phyloP scores from a whole-genome alignment of 2,113 vertebrate species.

The cattle (Bos taurus) region DNA sequence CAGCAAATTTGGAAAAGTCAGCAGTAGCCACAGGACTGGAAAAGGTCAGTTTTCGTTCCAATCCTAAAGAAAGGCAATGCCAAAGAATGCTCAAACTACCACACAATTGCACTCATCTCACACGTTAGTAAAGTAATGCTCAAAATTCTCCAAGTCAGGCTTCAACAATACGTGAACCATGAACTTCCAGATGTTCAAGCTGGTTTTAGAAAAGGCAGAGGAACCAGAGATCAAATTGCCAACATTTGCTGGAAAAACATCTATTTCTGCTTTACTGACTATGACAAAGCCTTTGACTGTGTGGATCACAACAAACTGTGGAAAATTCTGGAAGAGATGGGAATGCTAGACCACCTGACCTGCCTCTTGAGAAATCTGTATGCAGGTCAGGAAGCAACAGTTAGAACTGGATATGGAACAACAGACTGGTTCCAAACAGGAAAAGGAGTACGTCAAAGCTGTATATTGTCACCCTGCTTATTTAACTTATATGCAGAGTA shows the following conservation, averaged over 20 bases:
- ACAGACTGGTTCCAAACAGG: not conserved
- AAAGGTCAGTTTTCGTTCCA: not conserved
- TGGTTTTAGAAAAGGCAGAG: not conserved
- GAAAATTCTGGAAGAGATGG: not conserved
- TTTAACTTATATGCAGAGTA: not conserved
- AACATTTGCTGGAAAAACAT: not conserved
- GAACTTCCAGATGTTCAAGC: not conserved
- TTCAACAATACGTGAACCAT: not conserved
- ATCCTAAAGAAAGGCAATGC: not conserved
- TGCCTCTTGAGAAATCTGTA: not conserved
- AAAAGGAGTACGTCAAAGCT: not conserved
- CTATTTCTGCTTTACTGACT: not conserved
- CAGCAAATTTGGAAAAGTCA: not conserved
- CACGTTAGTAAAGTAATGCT: not conserved
- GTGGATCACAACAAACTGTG: not conserved
- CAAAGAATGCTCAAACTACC: not conserved
- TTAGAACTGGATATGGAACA: not conserved
- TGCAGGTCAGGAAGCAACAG: not conserved
- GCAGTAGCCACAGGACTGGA: not conserved
- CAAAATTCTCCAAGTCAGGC: not conserved
- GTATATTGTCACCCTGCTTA: not conserved
- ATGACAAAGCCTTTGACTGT: not conserved
- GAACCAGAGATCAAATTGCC: not conserved
- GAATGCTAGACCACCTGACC: not conserved
- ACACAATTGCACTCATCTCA: not conserved